Base-by-base conservation (phyloP, 2,888 invertebrate genomes). In the Amiota mariae region DNA sequence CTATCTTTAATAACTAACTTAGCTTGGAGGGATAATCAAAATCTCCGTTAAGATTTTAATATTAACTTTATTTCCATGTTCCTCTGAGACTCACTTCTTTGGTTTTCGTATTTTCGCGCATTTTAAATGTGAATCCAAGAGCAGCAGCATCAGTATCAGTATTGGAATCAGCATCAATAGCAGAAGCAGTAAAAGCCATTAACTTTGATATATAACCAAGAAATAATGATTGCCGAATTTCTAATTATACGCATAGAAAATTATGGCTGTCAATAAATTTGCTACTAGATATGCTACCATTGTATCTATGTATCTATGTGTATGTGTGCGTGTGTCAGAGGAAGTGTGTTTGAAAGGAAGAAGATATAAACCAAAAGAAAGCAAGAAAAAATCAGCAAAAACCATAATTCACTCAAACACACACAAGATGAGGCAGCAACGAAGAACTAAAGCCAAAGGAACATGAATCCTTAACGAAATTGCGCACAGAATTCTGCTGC, bases 211-310 rank as follows among this genome's bases (percentile, higher is more conserved):
- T 82, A 68, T 77, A 76, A 73, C 49, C 75, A 78, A 73, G 68
- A 80, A 79, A 80, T 82, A 85, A 85, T 85, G 83, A 85, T 86
- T 85, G 80, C 84, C 83, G 85, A 84, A 84, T 85, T 85, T 85
- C 84, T 86, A 85, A 85, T 86, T 86, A 86, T 85, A 86, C 81
- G 79, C 81, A 82, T 84, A 82, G 79, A 84, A 84, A 86, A 85
- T 85, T 85, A 86, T 86, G 83, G 84, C 85, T 85, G 85, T 86
- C 85, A 85, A 85, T 85, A 85, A 85, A 85, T 86, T 85, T 86
- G 85, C 76, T 76, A 76, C 74, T 74, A 73, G 70, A 71, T 70
- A 74, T 36, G 36, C 74, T 54, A 74, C 86, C 85, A 84, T 85
- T 86, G 85, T 79, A 13, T 47, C 46, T n/a, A 18, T 67, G 47